Base-by-base conservation (phyloP, 2,797 vertebrate species). In the Tarsius wallacei region DNA sequence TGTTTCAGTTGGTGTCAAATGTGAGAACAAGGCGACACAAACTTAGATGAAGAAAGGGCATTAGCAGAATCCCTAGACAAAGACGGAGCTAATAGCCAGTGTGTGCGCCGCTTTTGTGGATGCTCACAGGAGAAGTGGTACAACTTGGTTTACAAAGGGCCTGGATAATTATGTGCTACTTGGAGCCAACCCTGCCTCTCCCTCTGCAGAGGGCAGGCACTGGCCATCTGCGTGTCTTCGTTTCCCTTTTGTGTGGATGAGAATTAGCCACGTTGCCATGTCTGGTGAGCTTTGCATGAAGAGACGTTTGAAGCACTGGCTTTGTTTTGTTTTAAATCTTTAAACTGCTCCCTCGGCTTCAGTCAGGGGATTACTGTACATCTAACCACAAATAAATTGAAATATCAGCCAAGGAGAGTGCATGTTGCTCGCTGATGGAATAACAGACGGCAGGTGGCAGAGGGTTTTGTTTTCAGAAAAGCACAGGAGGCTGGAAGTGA, bases 61-160 rank as follows among this genome's bases (percentile, higher is more conserved):
- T 97, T 97, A 96, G 86, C 97, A 93, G 95, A 98, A 98, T 98
- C 98, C 97, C 93, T 90, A 96, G 97, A 98, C 98, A 98, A 98
- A 98, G 96, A 70, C 49, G 91, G 80, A 78, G 87, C 96, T 97
- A 97, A 97, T 97, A 95, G 91, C 97, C 96, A 97, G 97, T 97
- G 81, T 76, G 95, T 74, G 87, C 96, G 93, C 90, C 26, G 13
- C 73, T 97, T 97, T 96, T 97, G 89, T 97, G 95, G 97, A 71
- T 76, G 93, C 93, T 94, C 96, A 83, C 94, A 93, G 97, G 93
- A 98, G 98, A 98, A 98, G 97, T 95, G 94, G 90, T 95, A 97
- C 98, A 98, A 98, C 97, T 97, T 97, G 97, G 97, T 96, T 97
- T 90, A 98, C 98, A 98, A 98, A 98, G 83, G 83, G 91, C 93